Percentiles rank a stretch among this genome's conserved stretches.
These are phyloP conservation scores for Harpagus bidentatus DNA, from an alignment of 2,113 vertebrate species.

Conservation along the genomic window DNA sequence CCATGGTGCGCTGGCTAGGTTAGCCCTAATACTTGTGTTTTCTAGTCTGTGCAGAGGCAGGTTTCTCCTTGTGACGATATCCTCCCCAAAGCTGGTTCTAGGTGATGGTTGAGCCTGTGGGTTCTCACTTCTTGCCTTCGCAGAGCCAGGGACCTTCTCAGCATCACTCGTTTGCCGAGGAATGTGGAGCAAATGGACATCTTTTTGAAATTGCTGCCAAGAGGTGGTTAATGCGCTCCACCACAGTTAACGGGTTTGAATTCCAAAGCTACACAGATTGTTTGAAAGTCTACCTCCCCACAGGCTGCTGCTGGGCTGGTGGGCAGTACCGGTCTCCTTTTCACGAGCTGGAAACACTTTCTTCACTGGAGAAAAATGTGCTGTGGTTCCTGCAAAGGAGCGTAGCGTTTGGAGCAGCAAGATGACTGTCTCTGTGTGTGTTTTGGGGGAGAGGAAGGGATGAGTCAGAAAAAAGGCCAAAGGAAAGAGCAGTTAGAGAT, in stretches of 20 bases:
- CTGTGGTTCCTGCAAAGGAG: background rate
- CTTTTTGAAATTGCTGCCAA: background rate
- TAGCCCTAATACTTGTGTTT: background rate
- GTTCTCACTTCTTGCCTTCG: background rate
- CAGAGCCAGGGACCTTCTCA: background rate
- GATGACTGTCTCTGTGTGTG: background rate
- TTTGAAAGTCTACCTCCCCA: background rate
- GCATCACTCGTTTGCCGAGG: background rate
- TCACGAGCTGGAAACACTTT: background rate
- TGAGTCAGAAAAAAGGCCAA: background rate
- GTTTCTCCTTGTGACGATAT: background rate
- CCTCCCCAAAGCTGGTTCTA: background rate
- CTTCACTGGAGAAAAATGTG: conserved; percentile 23
- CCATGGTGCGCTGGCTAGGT: background rate
- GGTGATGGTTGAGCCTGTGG: background rate
- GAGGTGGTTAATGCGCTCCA: background rate
- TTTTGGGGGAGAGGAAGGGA: background rate
- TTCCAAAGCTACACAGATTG: background rate
- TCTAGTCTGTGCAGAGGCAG: background rate
- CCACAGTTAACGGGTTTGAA: background rate
- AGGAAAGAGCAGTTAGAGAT: background rate
- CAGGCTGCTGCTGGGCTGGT: background rate
- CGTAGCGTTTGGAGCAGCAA: background rate
- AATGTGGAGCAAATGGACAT: background rate
- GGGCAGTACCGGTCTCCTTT: background rate